Base-by-base conservation (phyloP, 2,888 invertebrate species). In the Acleris laterana region DNA sequence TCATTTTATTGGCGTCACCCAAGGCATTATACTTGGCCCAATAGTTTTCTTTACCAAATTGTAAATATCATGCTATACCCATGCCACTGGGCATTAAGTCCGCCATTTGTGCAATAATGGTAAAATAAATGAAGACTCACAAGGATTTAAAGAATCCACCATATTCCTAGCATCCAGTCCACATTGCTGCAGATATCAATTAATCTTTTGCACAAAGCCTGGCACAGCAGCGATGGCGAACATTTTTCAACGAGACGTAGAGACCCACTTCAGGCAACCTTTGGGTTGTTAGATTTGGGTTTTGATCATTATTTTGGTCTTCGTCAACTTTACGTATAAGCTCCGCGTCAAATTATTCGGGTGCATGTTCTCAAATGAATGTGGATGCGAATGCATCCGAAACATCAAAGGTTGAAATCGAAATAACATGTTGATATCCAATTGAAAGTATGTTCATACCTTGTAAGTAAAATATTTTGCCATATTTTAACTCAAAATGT, bases 191-290 rank as follows among this genome's bases (percentile, higher is more conserved):
- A 25, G 50, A 13, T 16, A 51, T 22, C 25, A 25, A 51, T 51
- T 51, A 51, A 51, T 25, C 25, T 25, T 13, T 19, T 25, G 51
- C 51, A 51, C 51, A 51, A 51, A 51, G 51, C 20, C 20, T 20
- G 13, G 38, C 38, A 22, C 51, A n/a, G 51, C 49, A 49, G 19
- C 20, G 7, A 25, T 25, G 19, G 20, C 20, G 25, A 5, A 51
- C 51, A 51, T 51, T 51, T 25, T 25, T 51, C 51, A 51, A 51
- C n/a, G 25, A 5, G 49, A 9, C 17, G 25, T 11, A 25, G 17
- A 20, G 25, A 19, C 2, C 1, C 25, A 16, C 22, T 22, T 13
- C 49, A 13, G 19, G 49, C 9, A 9, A 11, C 49, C 49, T 13
- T 11, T 49, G 49, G 11, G 19, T 9, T 19, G 49, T 49, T 49